Evolutionary conservation across 1,140 invertebrate genomes (phyloP).

Genomic region (Drosophila serrata): DNA sequence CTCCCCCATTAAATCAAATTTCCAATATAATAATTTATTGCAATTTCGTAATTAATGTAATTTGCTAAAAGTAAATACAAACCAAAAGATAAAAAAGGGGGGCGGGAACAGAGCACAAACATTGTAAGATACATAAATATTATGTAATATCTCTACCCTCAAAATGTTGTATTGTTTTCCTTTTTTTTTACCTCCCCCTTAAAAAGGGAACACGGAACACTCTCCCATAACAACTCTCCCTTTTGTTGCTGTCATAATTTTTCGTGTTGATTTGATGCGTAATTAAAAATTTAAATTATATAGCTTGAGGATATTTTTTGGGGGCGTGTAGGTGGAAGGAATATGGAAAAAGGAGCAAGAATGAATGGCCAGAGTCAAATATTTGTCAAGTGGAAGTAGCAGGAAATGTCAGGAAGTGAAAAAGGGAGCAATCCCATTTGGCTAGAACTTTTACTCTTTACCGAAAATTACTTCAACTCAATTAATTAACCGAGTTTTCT

Average conservation of each 20-base stretch:
- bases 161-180: conserved; percentile 2
- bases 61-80: background rate
- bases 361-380: conserved; percentile 49
- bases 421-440: conserved; percentile 45
- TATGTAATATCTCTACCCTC: background rate
- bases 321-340: conserved; percentile 37
- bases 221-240: conserved; percentile 10
- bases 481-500: conserved; percentile 68
- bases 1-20: background rate
- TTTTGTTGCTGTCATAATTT: conserved; percentile 67
- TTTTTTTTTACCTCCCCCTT: background rate
- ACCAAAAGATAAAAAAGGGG: background rate
- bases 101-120: background rate
- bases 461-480: conserved; percentile 77
- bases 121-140: conserved; percentile 3
- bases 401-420: conserved; percentile 20
- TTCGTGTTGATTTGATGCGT: conserved; percentile 70
- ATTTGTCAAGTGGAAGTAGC: conserved; percentile 59
- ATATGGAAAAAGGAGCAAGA: conserved; percentile 1
- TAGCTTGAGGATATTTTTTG: conserved; percentile 48
- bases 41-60: background rate
- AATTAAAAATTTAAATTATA: conserved; percentile 82
- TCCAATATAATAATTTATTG: too few species aligned
- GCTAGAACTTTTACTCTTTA: conserved; percentile 23
- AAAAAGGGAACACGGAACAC: background rate